Conservation (phyloP, 2,797 vertebrate genomes). For the Gobio occitaniae region DNA sequence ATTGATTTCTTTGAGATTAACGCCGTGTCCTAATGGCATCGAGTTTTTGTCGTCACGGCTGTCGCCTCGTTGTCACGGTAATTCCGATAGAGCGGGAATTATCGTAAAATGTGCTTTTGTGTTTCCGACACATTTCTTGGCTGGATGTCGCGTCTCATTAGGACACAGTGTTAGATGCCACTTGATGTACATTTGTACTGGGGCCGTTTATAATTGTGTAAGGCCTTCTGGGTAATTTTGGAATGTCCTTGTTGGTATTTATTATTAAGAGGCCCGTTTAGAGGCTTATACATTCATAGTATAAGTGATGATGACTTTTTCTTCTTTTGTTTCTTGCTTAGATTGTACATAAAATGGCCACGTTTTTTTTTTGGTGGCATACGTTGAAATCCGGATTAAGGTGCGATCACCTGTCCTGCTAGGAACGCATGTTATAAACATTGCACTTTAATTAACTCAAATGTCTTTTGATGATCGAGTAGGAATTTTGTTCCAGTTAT, state of each 20-base stretch:
- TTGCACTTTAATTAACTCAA: slow-evolving; percentile 67
- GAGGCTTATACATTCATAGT: slow-evolving; percentile 20
- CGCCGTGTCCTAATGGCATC: neutral
- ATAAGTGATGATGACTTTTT: slow-evolving; percentile 17
- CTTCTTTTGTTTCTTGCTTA: neutral
- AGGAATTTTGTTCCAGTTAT: slow-evolving; percentile 49
- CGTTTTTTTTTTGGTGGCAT: slow-evolving; percentile 20
- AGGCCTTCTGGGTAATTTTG: slow-evolving; percentile 23
- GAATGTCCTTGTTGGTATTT: slow-evolving; percentile 33
- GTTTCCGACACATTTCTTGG: neutral
- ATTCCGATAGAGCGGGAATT: neutral
- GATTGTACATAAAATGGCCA: slow-evolving; percentile 52
- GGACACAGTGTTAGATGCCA: slow-evolving; percentile 9
- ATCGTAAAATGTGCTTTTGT: neutral
- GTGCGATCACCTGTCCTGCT: slow-evolving; percentile 35
- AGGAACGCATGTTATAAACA: slow-evolving; percentile 50
- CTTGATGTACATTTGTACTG: slow-evolving; percentile 27
- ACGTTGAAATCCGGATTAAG: slow-evolving; percentile 22
- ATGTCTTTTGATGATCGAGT: slow-evolving; percentile 53
- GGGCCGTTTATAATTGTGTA: neutral
- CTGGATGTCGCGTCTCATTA: neutral
- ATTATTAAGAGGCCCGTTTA: slow-evolving; percentile 14
- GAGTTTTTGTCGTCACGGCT: neutral
- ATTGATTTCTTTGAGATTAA: slow-evolving; percentile 1
- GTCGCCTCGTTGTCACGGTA: neutral